A percentile compares a stretch with the other conserved stretches of the same genome.
Conservation (phyloP, 1,140 invertebrate genomes). For the Sipha flava region DNA sequence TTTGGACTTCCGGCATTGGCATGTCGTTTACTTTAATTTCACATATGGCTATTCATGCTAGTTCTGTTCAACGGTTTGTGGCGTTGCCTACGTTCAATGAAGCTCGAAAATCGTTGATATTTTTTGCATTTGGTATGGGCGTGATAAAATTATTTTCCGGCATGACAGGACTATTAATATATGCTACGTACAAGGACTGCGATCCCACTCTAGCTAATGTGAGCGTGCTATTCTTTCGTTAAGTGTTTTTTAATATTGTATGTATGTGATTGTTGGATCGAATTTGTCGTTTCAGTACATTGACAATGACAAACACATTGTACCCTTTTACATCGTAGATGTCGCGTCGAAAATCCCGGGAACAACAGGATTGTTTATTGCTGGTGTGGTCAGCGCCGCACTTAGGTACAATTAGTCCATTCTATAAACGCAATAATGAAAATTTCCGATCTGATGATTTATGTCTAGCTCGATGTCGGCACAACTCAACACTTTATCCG, state of each 20-base stretch:
- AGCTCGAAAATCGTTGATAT: slow-evolving; percentile 44
- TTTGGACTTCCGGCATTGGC: slow-evolving; percentile 71
- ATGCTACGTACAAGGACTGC: slow-evolving; percentile 53
- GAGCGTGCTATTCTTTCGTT: slow-evolving; percentile 16
- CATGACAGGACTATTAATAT: slow-evolving; percentile 51
- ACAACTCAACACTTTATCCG: slow-evolving; percentile 69
- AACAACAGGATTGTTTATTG: slow-evolving; percentile 58
- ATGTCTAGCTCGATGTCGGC: slow-evolving; percentile 64
- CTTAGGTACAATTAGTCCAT: slow-evolving; percentile 46
- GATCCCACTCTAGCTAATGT: slow-evolving; percentile 51
- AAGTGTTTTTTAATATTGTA: neutral
- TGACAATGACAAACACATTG: slow-evolving; percentile 48
- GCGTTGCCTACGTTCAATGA: slow-evolving; percentile 58
- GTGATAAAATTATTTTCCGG: slow-evolving; percentile 45
- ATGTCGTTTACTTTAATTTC: slow-evolving; percentile 51
- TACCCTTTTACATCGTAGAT: slow-evolving; percentile 57
- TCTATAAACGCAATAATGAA: neutral
- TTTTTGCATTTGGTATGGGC: slow-evolving; percentile 36
- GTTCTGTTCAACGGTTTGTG: slow-evolving; percentile 77
- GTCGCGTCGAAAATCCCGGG: slow-evolving; percentile 50
- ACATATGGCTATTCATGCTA: slow-evolving; percentile 79
- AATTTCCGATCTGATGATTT: neutral
- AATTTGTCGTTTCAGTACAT: slow-evolving; percentile 37
- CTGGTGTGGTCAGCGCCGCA: slow-evolving; percentile 60
- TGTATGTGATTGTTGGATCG: neutral